Percentiles rank a stretch among this genome's conserved stretches.
phyloP scores from a whole-genome alignment of 1,140 invertebrate genomes.

The Glossosoma conforme region DNA sequence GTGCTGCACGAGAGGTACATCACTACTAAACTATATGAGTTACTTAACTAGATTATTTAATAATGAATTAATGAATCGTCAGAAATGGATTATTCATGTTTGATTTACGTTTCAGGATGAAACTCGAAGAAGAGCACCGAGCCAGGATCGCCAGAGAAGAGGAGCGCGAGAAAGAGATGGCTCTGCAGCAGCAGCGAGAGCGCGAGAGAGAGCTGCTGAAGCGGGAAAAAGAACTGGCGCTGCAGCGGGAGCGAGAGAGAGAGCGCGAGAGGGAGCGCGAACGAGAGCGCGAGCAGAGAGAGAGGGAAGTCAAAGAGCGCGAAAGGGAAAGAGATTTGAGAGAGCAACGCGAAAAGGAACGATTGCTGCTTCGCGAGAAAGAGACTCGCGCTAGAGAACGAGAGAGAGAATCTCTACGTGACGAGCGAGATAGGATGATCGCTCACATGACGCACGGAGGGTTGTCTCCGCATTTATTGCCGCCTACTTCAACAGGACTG shows the following conservation, averaged over 20 bases:
- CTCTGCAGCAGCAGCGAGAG: slow-evolving; percentile 28
- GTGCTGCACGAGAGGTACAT: slow-evolving; percentile 29
- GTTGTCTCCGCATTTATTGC: slow-evolving; percentile 21
- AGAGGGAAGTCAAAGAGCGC: slow-evolving; percentile 22
- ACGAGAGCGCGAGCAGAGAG: slow-evolving; percentile 35
- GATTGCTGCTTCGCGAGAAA: slow-evolving; percentile 36
- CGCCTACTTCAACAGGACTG: slow-evolving; percentile 21
- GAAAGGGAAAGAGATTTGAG: slow-evolving; percentile 40
- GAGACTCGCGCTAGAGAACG: slow-evolving; percentile 30
- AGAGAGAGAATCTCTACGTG: slow-evolving; percentile 32
- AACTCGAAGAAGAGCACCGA: slow-evolving; percentile 30
- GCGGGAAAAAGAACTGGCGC: slow-evolving; percentile 28
- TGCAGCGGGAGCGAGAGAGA: slow-evolving; percentile 28
- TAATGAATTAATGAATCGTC: not conserved
- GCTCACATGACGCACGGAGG: slow-evolving; percentile 13
- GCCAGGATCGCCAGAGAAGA: slow-evolving; percentile 29
- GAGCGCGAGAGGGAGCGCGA: slow-evolving; percentile 41
- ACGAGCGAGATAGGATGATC: slow-evolving; percentile 34
- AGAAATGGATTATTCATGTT: slow-evolving; percentile 8
- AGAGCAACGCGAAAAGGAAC: slow-evolving; percentile 39
- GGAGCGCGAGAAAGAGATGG: slow-evolving; percentile 29
- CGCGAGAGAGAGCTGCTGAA: slow-evolving; percentile 28
- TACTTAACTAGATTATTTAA: not conserved
- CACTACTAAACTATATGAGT: not conserved
- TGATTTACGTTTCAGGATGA: slow-evolving; percentile 24